Base-by-base conservation (phyloP, 2,113 vertebrate genomes). In the Tapirus terrestris region DNA sequence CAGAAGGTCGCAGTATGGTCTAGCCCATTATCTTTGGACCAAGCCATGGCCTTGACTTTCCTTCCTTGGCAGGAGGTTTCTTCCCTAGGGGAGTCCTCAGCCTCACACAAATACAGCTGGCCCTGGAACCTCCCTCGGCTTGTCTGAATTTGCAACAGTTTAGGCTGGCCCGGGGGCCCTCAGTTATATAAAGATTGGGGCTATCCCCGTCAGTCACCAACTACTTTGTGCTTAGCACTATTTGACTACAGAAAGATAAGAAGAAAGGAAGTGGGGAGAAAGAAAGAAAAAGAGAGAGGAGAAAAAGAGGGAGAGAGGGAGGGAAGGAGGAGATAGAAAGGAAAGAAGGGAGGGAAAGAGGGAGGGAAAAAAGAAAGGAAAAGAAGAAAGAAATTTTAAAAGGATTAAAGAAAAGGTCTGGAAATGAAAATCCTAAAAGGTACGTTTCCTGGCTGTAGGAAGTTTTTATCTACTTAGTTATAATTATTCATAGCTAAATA, bases 121-220 rank as follows among this genome's bases (percentile, higher is more conserved):
- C 29, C 43, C 20, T 94, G 68, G 58, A 89, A 92, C 1, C 12
- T 85, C 84, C 53, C 56, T 53, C 61, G 17, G n/a, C n/a, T 63
- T 76, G 31, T 89, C 53, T 89, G 61, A 81, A 76, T 95, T 63
- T 91, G 51, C 51, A 95, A 53, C 13, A 68, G 36, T 93, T 95
- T 76, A 76, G 76, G 36, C n/a, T 89, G 58, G 43, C 45, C 31
- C 80, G 31, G 56, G 67, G 8, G 45, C 13, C 43, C 53, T 82
- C 61, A 12, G 25, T 48, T 88, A 14, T 16, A 9, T 63, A 67
- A 93, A 67, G 23, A 68, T 39, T 60, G 27, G 29, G 10, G 39
- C 20, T 70, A 12, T 70, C 4, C 8, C 25, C 48, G 23, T 58
- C 43, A 72, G 45, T 61, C 18, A 58, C 18, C 51, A 81, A 25